Evolutionary conservation across 2,888 invertebrate species (phyloP).

Genomic region (Drosophila pegasa): DNA sequence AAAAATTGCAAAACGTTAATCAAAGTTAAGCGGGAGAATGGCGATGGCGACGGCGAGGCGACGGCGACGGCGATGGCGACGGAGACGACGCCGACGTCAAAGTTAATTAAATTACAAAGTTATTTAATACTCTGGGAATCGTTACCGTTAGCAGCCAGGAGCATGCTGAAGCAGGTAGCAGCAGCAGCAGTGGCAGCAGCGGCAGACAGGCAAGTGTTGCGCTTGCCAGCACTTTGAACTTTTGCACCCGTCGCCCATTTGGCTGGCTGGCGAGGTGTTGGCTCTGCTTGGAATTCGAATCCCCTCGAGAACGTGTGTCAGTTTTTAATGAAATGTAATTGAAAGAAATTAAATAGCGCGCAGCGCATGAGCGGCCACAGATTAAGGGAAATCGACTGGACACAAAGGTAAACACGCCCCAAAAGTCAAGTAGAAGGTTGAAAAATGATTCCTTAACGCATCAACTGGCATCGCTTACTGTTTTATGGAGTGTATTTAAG

Average conservation of each 20-base stretch:
- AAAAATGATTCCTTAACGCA: neutral
- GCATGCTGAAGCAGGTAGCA: slow-evolving; percentile 28
- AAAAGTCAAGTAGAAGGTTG: slow-evolving; percentile 7
- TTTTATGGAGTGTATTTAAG: neutral
- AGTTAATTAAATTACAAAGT: slow-evolving; percentile 80
- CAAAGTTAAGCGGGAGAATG: slow-evolving; percentile 74
- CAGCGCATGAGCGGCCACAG: slow-evolving; percentile 23
- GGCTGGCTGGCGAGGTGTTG: slow-evolving; percentile 6
- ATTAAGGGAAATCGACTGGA: slow-evolving; percentile 35
- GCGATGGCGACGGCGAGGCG: slow-evolving; percentile 13
- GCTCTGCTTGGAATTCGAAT: slow-evolving; percentile 3
- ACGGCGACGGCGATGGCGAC: slow-evolving; percentile 10
- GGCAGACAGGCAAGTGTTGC: slow-evolving; percentile 36
- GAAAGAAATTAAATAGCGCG: slow-evolving; percentile 63
- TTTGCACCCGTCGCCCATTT: slow-evolving; percentile 35
- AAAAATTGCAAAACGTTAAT: slow-evolving; percentile 78
- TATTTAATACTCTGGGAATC: slow-evolving; percentile 77
- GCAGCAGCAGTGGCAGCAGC: slow-evolving; percentile 10
- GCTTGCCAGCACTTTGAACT: slow-evolving; percentile 58
- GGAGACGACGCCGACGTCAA: slow-evolving; percentile 62
- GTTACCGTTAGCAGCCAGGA: slow-evolving; percentile 57
- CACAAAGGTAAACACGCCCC: slow-evolving; percentile 1
- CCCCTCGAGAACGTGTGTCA: slow-evolving; percentile 58
- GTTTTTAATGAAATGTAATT: slow-evolving; percentile 73
- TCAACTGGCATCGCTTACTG: neutral